phyloP scores from a whole-genome alignment of 2,113 vertebrate species.

The Brachirus orientalis region DNA sequence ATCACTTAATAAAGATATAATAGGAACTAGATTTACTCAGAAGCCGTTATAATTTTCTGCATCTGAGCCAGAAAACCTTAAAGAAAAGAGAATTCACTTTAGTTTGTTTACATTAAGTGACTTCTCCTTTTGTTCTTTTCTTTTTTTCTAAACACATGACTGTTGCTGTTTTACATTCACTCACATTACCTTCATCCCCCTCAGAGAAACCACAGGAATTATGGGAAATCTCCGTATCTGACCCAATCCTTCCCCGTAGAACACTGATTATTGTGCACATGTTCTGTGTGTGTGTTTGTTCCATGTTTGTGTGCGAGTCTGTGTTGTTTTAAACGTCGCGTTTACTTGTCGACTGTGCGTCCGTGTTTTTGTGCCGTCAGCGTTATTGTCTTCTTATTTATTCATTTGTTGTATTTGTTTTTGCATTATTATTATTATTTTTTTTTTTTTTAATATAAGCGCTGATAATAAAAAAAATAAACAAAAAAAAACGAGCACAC shows the following conservation, averaged over 20 bases:
- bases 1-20: no score
- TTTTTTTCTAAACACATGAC: constrained; percentile 21
- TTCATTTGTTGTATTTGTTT: constrained; percentile 56
- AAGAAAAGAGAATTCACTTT: neutral
- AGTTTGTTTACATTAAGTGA: neutral
- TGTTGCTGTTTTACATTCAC: constrained; percentile 43
- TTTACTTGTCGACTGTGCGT: neutral
- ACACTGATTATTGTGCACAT: constrained; percentile 63
- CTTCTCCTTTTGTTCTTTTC: neutral
- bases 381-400: neutral
- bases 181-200: constrained; percentile 46
- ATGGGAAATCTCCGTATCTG: constrained; percentile 87
- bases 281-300: constrained; percentile 43
- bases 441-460: constrained; percentile 33
- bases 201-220: constrained; percentile 62
- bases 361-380: no score
- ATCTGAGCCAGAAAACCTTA: no score
- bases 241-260: constrained; percentile 70
- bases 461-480: no score
- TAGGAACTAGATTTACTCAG: no score
- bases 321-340: constrained; percentile 3
- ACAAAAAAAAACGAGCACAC: constrained; percentile 31
- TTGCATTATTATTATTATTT: neutral
- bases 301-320: constrained; percentile 32
- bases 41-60: no score